phyloP scores from a whole-genome alignment of 2,888 invertebrate genomes.

The Caradrina kadenii region DNA sequence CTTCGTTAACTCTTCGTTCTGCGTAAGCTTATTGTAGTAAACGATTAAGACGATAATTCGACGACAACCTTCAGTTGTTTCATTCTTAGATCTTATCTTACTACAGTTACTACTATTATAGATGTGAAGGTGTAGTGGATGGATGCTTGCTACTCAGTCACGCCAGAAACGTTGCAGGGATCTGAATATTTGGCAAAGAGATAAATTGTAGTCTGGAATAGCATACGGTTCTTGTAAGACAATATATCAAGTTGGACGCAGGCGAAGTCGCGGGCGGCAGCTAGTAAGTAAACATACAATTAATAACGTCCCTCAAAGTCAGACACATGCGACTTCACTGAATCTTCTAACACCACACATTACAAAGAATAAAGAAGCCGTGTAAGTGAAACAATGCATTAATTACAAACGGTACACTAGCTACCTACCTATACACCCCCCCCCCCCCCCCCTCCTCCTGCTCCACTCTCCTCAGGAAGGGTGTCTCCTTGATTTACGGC shows the following conservation, averaged over 20 bases:
- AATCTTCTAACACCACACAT: conserved; percentile 45
- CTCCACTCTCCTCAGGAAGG: conserved; percentile 40
- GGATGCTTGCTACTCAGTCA: no score
- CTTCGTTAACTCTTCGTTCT: no score
- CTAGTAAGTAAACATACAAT: neutral
- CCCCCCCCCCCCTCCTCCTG: conserved; percentile 8
- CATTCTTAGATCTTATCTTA: neutral
- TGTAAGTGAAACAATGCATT: conserved; percentile 66
- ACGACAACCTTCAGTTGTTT: neutral
- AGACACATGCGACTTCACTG: conserved; percentile 31
- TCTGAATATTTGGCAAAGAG: no score
- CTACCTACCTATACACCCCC: neutral
- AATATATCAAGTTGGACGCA: no score
- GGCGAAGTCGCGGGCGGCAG: no score
- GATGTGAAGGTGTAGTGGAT: no score
- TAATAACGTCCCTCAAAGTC: neutral
- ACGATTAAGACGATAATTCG: neutral
- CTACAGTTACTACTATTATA: no score
- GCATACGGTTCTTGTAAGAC: no score
- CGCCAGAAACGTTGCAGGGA: no score
- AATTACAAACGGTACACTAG: conserved; percentile 62
- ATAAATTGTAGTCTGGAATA: no score
- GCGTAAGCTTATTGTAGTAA: no score
- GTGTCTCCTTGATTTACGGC: conserved; percentile 72
- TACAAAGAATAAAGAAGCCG: conserved; percentile 51